A percentile compares a stretch with the other conserved stretches of the same genome.
phyloP scores from a whole-genome alignment of 2,888 invertebrate genomes.

The Phrixothrix hirtus region DNA sequence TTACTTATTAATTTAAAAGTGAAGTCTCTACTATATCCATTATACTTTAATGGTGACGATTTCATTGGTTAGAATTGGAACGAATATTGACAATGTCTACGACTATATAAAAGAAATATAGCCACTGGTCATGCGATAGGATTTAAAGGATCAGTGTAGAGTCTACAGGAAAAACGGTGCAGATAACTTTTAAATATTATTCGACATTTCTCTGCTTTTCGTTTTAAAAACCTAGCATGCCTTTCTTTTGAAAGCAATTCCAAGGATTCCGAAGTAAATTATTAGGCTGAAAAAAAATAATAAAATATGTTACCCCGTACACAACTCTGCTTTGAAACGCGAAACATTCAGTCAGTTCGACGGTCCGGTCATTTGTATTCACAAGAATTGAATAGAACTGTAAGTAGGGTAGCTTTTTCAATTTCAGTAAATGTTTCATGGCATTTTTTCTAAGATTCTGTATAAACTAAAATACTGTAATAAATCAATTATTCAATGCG shows the following conservation, averaged over 20 bases:
- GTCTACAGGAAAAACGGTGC: not conserved
- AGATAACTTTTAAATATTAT: constrained; percentile 4
- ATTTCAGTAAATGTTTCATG: constrained; percentile 23
- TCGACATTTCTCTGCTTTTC: constrained; percentile 1
- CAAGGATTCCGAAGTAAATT: constrained; percentile 14
- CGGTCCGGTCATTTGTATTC: constrained; percentile 29
- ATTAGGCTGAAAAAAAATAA: constrained; percentile 2
- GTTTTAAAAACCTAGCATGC: constrained; percentile 4
- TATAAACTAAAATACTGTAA: not conserved
- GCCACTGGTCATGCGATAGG: constrained; percentile 21
- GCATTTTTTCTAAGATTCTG: constrained; percentile 18
- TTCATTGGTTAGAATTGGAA: constrained; percentile 23
- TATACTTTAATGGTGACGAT: constrained; percentile 24
- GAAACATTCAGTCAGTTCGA: constrained; percentile 26
- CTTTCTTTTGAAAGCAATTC: constrained; percentile 6
- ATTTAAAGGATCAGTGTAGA: constrained; percentile 15
- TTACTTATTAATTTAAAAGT: constrained; percentile 23
- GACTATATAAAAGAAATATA: constrained; percentile 23
- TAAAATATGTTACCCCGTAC: constrained; percentile 13
- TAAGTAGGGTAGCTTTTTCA: constrained; percentile 27
- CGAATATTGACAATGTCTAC: constrained; percentile 21
- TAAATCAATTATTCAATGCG: not conserved
- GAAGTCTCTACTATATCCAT: constrained; percentile 14
- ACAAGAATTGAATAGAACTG: constrained; percentile 23
- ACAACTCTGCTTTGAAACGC: constrained; percentile 20